phyloP scores from a whole-genome alignment of 2,113 vertebrate species.

The Phoxinus phoxinus region DNA sequence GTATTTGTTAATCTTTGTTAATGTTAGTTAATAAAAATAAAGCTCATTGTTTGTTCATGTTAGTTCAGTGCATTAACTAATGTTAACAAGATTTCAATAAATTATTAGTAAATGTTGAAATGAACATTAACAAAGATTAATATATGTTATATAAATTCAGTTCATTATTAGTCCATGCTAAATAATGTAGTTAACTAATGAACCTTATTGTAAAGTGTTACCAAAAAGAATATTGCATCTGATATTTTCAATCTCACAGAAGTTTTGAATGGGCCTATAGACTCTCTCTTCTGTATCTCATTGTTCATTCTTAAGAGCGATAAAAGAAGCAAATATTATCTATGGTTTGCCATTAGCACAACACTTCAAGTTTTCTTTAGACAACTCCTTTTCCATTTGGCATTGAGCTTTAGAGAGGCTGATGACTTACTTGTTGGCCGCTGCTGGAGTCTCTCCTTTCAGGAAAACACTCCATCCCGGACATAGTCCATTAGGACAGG shows the following conservation, averaged over 20 bases:
- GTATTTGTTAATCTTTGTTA: too few species aligned
- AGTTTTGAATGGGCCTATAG: neutral
- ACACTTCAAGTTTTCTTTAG: neutral
- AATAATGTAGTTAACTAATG: too few species aligned
- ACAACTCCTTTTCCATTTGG: too few species aligned
- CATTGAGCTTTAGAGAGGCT: neutral
- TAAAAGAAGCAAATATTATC: neutral
- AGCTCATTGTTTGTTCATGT: too few species aligned
- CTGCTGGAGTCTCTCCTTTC: constrained; percentile 73
- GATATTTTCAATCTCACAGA: neutral
- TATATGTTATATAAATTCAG: too few species aligned
- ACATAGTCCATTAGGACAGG: constrained; percentile 78
- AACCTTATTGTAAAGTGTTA: too few species aligned
- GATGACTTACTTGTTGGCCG: constrained; percentile 73
- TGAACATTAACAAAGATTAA: too few species aligned
- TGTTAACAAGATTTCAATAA: too few species aligned
- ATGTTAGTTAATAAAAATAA: too few species aligned
- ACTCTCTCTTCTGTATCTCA: neutral
- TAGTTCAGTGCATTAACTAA: too few species aligned
- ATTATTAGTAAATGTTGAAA: too few species aligned
- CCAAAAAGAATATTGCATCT: neutral
- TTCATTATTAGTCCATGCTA: too few species aligned
- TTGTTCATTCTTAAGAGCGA: neutral
- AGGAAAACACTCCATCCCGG: constrained; percentile 80
- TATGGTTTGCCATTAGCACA: neutral